Percentiles rank a stretch among this genome's conserved stretches.
Evolutionary conservation across 2,888 invertebrate genomes (phyloP).

Genomic region (Psococerastis gibbosa): DNA sequence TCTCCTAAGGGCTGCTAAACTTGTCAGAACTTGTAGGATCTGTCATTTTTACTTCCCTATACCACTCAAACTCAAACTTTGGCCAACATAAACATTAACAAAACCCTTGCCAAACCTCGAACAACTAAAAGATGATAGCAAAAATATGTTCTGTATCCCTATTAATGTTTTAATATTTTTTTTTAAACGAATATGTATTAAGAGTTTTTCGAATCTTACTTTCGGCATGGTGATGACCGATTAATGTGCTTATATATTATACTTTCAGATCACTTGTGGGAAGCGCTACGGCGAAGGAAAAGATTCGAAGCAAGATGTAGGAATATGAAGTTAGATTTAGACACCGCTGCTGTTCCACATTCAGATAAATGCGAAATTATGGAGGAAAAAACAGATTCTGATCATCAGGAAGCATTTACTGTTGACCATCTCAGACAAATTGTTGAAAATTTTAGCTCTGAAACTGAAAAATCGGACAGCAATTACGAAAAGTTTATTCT

Average conservation of each 20-base stretch:
- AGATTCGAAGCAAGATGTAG: not conserved
- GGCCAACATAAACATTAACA: too few relatives aligned
- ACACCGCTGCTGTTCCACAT: not conserved
- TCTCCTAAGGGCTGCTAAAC: too few relatives aligned
- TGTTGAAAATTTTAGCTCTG: not conserved
- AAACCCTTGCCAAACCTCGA: too few relatives aligned
- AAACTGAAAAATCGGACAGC: conserved; percentile 3
- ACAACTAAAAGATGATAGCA: too few relatives aligned
- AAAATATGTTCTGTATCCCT: too few relatives aligned
- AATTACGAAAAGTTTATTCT: not conserved
- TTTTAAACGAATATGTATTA: not conserved
- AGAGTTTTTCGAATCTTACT: not conserved
- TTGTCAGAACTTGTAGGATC: too few relatives aligned
- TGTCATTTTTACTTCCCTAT: too few relatives aligned
- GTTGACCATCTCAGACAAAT: not conserved
- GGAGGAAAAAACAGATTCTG: conserved; percentile 4
- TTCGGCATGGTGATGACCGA: not conserved
- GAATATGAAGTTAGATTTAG: conserved; percentile 2
- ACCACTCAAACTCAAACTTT: too few relatives aligned
- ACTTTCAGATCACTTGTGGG: conserved; percentile 1
- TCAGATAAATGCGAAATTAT: not conserved
- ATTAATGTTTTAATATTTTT: too few relatives aligned
- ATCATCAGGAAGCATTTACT: not conserved
- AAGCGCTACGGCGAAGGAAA: not conserved
- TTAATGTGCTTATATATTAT: not conserved